Base-by-base conservation (phyloP, 1,140 invertebrate genomes). In the Bombus confusus region DNA sequence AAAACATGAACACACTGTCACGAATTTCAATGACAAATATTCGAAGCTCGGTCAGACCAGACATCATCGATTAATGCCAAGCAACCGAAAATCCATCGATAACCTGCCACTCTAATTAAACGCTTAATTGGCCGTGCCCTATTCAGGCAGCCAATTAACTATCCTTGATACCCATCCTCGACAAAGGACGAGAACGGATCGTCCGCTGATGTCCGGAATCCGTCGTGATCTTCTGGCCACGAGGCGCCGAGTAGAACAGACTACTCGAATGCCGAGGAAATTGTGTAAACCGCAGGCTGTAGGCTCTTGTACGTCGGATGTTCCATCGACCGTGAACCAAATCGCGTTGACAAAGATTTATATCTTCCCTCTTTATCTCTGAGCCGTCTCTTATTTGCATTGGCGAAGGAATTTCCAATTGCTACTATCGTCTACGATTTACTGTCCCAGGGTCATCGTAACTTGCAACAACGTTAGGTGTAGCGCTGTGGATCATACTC, bases 1-100 rank as follows among this genome's bases (percentile, higher is more conserved):
- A n/a, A 39, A 59, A 37, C 3, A n/a, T 6, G 39, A 52, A 22
- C 0, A 1, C 18, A 52, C 47, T 52, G 47, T 18, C 6, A 52
- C 18, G 47, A 31, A 62, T 85, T 31, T 62, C 22, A 79, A 62
- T 34, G 75, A 72, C 41, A 37, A 31, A 80, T 72, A 73, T 52
- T 80, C 57, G 41, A 39, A 25, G 41, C 57, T 0, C 15, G 10
- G 4, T 9, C 3, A 69, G 31, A 66, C 13, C 10, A 52, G 52
- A 39, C 52, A 71, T 79, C 75, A 71, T 57, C 75, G 82, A 84
- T 79, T 84, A 84, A 79, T 84, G 75, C 52, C 83, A 31, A 64
- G 83, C 77, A 80, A 80, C 39, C 83, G 83, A 85, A 85, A 85
- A 80, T 85, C 76, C 83, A 79, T 85, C 76, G 76, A 80, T 73